phyloP scores from a whole-genome alignment of 1,140 invertebrate species.

The Solenopsis fugax region DNA sequence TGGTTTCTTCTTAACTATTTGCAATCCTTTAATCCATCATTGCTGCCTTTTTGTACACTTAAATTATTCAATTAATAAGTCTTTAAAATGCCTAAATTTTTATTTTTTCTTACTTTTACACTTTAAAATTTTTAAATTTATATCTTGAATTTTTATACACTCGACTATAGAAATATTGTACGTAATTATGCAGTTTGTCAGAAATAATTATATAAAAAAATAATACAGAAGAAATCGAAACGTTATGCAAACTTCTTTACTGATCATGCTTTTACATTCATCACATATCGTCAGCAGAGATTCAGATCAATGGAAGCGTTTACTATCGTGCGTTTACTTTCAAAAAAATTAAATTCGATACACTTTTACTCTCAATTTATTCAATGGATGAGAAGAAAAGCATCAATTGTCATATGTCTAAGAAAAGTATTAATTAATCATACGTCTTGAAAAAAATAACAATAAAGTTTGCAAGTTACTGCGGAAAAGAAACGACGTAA shows the following conservation, averaged over 20 bases:
- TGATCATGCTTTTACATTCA: slow-evolving; percentile 26
- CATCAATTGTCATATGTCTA: too few relatives aligned
- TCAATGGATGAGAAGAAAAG: slow-evolving; percentile 4
- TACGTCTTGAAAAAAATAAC: not conserved
- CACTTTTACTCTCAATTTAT: slow-evolving; percentile 11
- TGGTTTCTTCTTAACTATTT: not conserved
- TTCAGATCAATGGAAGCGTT: not conserved
- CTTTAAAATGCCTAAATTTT: not conserved
- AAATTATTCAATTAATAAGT: not conserved
- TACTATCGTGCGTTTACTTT: slow-evolving; percentile 22
- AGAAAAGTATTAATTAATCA: too few relatives aligned
- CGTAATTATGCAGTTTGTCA: not conserved
- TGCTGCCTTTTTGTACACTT: not conserved
- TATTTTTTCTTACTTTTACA: not conserved
- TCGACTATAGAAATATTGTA: not conserved
- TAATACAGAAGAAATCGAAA: slow-evolving; percentile 1
- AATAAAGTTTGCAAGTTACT: not conserved
- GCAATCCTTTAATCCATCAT: not conserved
- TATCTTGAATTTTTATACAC: not conserved
- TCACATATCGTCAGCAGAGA: not conserved
- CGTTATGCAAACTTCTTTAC: slow-evolving; percentile 16
- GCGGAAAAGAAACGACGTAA: not conserved
- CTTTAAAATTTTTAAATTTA: not conserved
- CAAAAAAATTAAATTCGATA: not conserved
- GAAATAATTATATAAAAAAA: not conserved